Base-by-base conservation (phyloP, 2,113 vertebrate species). In the Bucco capensis region DNA sequence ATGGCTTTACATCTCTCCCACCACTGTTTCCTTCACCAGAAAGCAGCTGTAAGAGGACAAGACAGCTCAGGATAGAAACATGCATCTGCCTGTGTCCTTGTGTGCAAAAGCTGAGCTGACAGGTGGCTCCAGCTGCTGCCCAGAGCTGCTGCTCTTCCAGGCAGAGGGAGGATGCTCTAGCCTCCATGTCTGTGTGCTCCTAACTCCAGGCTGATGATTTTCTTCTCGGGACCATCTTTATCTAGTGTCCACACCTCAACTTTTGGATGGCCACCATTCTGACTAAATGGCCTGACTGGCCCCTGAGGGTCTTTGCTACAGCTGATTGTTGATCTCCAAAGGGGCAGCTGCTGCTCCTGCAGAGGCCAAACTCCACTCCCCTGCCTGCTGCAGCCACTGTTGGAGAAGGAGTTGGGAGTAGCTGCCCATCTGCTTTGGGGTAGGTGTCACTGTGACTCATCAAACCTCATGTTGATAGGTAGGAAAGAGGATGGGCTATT, bases 81-180 rank as follows among this genome's bases (percentile, higher is more conserved):
- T 2, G 24, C 16, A 19, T 6, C 53, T 46, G 37, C 4, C 19
- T n/a, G 9, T 2, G 1, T 5, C 1, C 9, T 14, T 19, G 19
- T 46, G 67, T 46, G 4, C 17, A 18, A 12, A 27, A 46, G 30
- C 18, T 7, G 61, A n/a, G 6, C 8, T 14, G 21, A 3, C 1
- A 0, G 1, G 8, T 19, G 60, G 27, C 22, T 73, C 49, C 46
- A 13, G 44, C 56, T 37, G 49, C 49, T 58, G 54, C 15, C 40
- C 15, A 42, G 40, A 15, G 40, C 15, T 42, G 40, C 44, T 0
- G 9, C 24, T 37, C 15, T 31, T 28, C 4, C 6, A 4, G n/a
- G n/a, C n/a, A n/a, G n/a, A n/a, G n/a, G n/a, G n/a, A n/a, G n/a
- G n/a, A n/a, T n/a, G n/a, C n/a, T n/a, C n/a, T 25, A 46, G 23